These are phyloP conservation scores for Anolis sagrei DNA, from an alignment of 2,113 vertebrate species.

Conservation along the genomic window DNA sequence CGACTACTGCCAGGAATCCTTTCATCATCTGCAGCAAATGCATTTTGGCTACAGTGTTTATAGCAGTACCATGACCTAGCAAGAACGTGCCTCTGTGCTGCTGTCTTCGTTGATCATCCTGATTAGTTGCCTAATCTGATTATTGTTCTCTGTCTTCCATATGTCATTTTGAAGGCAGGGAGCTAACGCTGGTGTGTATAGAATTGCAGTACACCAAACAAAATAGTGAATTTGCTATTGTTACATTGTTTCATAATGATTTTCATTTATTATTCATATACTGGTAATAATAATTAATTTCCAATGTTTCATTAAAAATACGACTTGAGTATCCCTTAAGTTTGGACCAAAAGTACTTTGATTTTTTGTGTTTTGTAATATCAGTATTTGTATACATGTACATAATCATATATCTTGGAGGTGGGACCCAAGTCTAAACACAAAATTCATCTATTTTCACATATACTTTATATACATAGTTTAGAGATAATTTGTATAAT, in stretches of 20 bases:
- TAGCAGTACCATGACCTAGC: conserved; percentile 63
- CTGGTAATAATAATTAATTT: not conserved
- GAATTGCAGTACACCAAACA: conserved; percentile 41
- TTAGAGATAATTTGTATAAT: too few relatives aligned
- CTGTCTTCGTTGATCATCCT: conserved; percentile 63
- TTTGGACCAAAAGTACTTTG: too few relatives aligned
- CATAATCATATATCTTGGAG: too few relatives aligned
- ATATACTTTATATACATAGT: too few relatives aligned
- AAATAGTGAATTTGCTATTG: conserved; percentile 22
- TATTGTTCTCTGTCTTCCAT: conserved; percentile 74
- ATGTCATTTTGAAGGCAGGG: conserved; percentile 71
- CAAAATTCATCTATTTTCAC: too few relatives aligned
- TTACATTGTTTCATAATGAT: not conserved
- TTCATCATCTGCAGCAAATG: conserved; percentile 47
- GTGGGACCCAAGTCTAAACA: too few relatives aligned
- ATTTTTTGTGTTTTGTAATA: too few relatives aligned
- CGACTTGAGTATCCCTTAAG: too few relatives aligned
- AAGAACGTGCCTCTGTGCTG: conserved; percentile 45
- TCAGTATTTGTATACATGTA: too few relatives aligned
- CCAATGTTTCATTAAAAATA: not conserved
- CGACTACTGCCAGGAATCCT: conserved; percentile 25
- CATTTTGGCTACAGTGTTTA: conserved; percentile 28
- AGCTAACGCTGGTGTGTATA: conserved; percentile 38
- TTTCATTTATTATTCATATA: conserved; percentile 4
- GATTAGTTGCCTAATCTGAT: conserved; percentile 81